Evolutionary conservation across 2,113 vertebrate genomes (phyloP).

Genomic region (Spea multiplicata): DNA sequence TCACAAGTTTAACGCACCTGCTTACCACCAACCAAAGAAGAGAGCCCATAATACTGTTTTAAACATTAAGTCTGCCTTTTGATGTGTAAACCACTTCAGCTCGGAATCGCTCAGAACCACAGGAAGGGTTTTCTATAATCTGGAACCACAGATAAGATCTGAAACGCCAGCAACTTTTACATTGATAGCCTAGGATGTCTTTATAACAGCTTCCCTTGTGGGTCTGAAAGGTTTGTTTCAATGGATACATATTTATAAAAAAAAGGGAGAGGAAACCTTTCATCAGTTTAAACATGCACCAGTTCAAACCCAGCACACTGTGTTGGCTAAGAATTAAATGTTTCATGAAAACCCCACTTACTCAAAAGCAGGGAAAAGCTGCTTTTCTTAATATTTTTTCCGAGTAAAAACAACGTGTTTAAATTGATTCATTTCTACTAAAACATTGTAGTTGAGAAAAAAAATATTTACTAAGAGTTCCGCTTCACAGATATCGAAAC

Average conservation of each 20-base stretch:
- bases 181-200: conserved; percentile 41
- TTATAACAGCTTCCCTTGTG: conserved; percentile 46
- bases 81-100: conserved; percentile 48
- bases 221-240: conserved; percentile 50
- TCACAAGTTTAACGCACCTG: conserved; percentile 19
- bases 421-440: no score
- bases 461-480: not conserved
- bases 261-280: conserved; percentile 38
- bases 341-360: no score
- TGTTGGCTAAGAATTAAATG: no score
- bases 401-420: no score
- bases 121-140: conserved; percentile 49
- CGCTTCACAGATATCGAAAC: no score
- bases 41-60: not conserved
- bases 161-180: conserved; percentile 49
- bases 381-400: no score
- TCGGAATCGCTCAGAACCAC: conserved; percentile 39
- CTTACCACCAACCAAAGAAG: not conserved
- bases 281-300: not conserved
- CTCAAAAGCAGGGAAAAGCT: no score
- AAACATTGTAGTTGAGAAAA: no score
- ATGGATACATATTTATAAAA: conserved; percentile 50
- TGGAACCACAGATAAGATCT: conserved; percentile 30
- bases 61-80: conserved; percentile 38
- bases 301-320: not conserved